A percentile compares a stretch with the other conserved stretches of the same genome.
Conservation (phyloP, 2,113 vertebrate species). For the Calidris pygmaea region DNA sequence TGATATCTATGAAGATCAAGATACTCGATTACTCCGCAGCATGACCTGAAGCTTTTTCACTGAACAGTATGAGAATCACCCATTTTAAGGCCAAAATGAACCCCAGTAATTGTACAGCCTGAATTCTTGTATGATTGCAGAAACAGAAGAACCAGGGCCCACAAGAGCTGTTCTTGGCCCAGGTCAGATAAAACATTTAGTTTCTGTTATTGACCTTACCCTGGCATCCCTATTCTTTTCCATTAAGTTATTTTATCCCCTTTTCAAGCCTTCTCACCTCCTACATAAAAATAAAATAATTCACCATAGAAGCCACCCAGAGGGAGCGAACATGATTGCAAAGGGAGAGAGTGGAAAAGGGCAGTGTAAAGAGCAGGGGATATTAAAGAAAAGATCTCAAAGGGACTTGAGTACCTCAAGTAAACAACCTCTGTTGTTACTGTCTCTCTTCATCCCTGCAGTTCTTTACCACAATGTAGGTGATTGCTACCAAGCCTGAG, state of each 20-base stretch:
- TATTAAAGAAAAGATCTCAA: neutral
- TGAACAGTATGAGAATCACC: neutral
- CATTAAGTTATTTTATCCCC: neutral
- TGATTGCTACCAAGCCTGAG: neutral
- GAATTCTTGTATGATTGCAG: neutral
- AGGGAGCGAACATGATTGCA: neutral
- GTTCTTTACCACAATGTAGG: neutral
- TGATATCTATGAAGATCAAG: neutral
- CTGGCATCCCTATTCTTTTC: neutral
- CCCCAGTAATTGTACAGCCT: neutral
- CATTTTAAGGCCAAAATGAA: neutral
- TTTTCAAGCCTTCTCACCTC: neutral
- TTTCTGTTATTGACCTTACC: neutral
- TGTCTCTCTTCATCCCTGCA: fast-evolving
- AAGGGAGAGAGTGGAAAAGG: neutral
- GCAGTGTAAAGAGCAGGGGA: neutral
- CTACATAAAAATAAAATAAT: neutral
- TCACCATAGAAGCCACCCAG: neutral
- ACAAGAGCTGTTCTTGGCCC: neutral
- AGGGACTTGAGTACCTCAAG: neutral
- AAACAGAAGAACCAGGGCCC: neutral
- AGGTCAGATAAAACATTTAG: neutral
- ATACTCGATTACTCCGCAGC: neutral
- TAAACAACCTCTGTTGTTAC: neutral
- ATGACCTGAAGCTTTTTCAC: neutral